Base-by-base conservation (phyloP, 2,797 vertebrate species). In the Triplophysa yarkandensis region DNA sequence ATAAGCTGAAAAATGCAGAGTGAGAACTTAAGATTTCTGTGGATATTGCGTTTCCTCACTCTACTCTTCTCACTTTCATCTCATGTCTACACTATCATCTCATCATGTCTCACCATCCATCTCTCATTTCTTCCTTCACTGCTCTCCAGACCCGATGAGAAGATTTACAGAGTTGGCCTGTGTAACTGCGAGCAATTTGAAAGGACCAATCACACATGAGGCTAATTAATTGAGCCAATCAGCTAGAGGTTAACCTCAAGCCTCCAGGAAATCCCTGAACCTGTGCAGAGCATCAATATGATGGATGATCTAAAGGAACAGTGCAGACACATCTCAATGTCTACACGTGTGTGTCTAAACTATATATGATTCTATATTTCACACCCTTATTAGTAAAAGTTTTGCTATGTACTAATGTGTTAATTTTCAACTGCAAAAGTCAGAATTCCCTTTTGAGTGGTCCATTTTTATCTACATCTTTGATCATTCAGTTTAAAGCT, bases 41-140 rank as follows among this genome's bases (percentile, higher is more conserved):
- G 21, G 61, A 76, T 76, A 70, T 79, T 63, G 9, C 8, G 6
- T 46, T 67, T 66, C 34, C 39, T 54, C 46, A 6, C 32, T 65
- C 46, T 30, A n/a, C 65, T 50, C 54, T 50, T 64, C 64, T 67
- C 68, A 57, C 65, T 58, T 34, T 58, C 69, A 41, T 71, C 48
- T 63, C 67, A 64, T 78, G 61, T 66, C 63, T 57, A 41, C 25
- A 21, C 62, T 75, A 71, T 81, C 80, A 62, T 75, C 67, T 71
- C 71, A 77, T 71, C 50, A 11, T 67, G 23, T 67, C 32, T 60
- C 62, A 41, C 60, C 43, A 41, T 52, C 43, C 63, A 36, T 71
- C 68, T 81, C 80, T 63, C 39, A 10, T 68, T 76, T 72, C 73
- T 55, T 55, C 68, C 54, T 43, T 54, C 57, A 25, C 23, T 69